phyloP scores from a whole-genome alignment of 1,140 invertebrate species.

The Contarinia nasturtii region DNA sequence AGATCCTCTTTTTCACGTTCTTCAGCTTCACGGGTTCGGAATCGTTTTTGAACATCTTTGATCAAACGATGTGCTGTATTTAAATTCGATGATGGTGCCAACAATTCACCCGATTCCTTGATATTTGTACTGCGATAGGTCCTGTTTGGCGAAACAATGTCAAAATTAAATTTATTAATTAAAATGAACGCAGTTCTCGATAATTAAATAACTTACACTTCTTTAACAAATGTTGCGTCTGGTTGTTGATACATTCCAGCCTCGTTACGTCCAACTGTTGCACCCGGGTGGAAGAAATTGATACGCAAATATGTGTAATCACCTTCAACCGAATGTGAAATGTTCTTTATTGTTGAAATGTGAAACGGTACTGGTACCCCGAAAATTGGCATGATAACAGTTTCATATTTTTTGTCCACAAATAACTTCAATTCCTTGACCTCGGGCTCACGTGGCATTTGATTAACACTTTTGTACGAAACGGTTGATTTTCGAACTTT shows the following conservation, averaged over 20 bases:
- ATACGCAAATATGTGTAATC: slow-evolving; percentile 97
- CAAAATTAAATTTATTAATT: slow-evolving; percentile 4
- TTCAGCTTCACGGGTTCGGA: slow-evolving; percentile 94
- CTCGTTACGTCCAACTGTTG: slow-evolving; percentile 83
- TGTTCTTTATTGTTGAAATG: slow-evolving; percentile 98
- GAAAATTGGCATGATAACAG: slow-evolving; percentile 90
- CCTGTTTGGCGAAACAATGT: slow-evolving; percentile 27
- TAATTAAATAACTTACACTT: slow-evolving; percentile 54
- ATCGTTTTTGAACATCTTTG: slow-evolving; percentile 98
- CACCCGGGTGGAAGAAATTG: slow-evolving; percentile 97
- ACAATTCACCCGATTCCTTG: slow-evolving; percentile 93
- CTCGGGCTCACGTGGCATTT: slow-evolving; percentile 86
- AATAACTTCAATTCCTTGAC: slow-evolving; percentile 87
- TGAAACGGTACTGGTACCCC: slow-evolving; percentile 94
- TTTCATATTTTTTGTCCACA: slow-evolving; percentile 96
- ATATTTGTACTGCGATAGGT: slow-evolving; percentile 97
- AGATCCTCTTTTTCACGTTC: slow-evolving; percentile 96
- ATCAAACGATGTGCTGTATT: slow-evolving; percentile 94
- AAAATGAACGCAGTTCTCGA: not conserved
- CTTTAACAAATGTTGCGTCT: slow-evolving; percentile 93
- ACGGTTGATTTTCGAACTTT: slow-evolving; percentile 85
- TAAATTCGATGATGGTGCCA: slow-evolving; percentile 85
- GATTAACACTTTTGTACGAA: slow-evolving; percentile 82
- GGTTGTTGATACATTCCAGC: slow-evolving; percentile 78
- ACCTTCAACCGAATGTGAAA: slow-evolving; percentile 94